phyloP scores from a whole-genome alignment of 2,113 vertebrate genomes.

The Oryzias javanicus region DNA sequence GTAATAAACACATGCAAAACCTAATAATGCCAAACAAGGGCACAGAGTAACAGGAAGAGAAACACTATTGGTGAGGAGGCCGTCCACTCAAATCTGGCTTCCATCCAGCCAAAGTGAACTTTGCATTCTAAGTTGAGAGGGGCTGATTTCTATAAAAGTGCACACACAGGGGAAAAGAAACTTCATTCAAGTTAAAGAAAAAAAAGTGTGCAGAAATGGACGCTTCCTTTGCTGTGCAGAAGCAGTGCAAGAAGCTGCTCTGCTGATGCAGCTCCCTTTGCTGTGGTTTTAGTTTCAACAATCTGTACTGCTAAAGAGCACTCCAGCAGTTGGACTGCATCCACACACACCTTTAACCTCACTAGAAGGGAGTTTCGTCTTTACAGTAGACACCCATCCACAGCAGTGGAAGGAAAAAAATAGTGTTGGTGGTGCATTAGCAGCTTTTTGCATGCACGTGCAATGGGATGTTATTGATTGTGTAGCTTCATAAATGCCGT shows the following conservation, averaged over 20 bases:
- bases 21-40: slow-evolving; percentile 14
- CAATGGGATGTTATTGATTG: too few species aligned
- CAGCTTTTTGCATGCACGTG: too few species aligned
- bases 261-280: slow-evolving; percentile 42
- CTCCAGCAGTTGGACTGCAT: too few species aligned
- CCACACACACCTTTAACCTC: too few species aligned
- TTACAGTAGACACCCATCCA: too few species aligned
- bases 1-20: slow-evolving; percentile 11
- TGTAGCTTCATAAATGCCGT: too few species aligned
- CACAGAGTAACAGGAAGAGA: slow-evolving; percentile 19
- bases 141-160: background rate
- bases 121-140: slow-evolving; percentile 28
- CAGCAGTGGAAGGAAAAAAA: too few species aligned
- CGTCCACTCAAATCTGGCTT: slow-evolving; percentile 21
- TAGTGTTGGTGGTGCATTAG: too few species aligned
- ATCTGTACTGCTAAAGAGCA: background rate
- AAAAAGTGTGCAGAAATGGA: slow-evolving; percentile 14
- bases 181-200: slow-evolving; percentile 10
- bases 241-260: slow-evolving; percentile 33
- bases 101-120: background rate
- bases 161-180: background rate
- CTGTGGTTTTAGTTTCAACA: slow-evolving; percentile 44
- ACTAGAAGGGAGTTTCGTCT: too few species aligned
- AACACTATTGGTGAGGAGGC: slow-evolving; percentile 13
- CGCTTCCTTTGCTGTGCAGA: slow-evolving; percentile 45